Base-by-base conservation (phyloP, 2,888 invertebrate genomes). In the Scrobipalpa costella region DNA sequence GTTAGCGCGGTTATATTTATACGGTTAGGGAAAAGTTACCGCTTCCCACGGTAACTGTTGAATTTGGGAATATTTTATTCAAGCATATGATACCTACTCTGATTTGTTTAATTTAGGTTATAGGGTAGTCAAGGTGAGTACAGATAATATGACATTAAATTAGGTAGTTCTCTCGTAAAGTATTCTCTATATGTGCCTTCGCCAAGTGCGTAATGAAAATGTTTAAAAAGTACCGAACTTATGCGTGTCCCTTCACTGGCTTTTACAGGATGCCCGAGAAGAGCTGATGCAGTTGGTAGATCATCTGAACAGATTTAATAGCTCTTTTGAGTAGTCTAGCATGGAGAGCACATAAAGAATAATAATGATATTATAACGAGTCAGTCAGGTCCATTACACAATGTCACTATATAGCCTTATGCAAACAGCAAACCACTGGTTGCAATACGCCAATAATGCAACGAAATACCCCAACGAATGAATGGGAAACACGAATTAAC, bases 401-500 rank as follows among this genome's bases (percentile, higher is more conserved):
- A n/a, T 27, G 27, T 27, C 27, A 27, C 27, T 5, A 36, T 36
- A 6, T 2, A 7, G 9, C 7, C 36, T 36, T 44, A n/a, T 11
- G 15, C 44, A 49, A 49, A 49, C 49, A 49, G 17, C 15, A 7
- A 49, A 36, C 57, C 57, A 17, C 38, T 33, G 55, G 13, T 55
- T 55, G 38, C 15, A 19, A 5, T 8, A 15, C 9, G 49, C 50
- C 17, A 58, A 9, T 36, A 58, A 36, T 40, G 19, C 58, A 19
- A 38, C 59, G 15, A 59, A 61, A 73, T 73, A 71, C 73, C 71
- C 69, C 33, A 50, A 33, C 15, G 55, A 38, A 60, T 59, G 61
- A 55, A 44, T 19, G 49, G 58, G 74, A 76, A 74, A 75, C 76
- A 74, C 70, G 75, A 79, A 84, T 83, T 83, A 82, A 77, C 78